Conservation (phyloP, 1,140 invertebrate genomes). For the Heliothis virescens region DNA sequence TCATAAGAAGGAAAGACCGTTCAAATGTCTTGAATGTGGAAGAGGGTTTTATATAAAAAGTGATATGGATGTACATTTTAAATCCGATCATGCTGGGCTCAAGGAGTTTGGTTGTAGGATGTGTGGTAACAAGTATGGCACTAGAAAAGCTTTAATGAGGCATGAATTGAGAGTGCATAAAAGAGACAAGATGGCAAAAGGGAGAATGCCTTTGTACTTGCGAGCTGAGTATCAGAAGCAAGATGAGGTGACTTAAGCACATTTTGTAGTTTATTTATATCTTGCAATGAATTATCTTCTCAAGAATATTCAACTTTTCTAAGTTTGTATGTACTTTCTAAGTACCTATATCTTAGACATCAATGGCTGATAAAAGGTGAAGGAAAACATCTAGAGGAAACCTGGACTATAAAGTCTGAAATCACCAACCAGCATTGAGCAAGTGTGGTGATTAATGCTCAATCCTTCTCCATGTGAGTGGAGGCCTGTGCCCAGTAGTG, state of each 20-base stretch:
- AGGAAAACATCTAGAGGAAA: no score
- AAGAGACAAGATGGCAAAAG: slow-evolving; percentile 66
- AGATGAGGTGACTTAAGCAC: not conserved
- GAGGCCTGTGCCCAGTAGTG: no score
- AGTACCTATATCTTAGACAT: no score
- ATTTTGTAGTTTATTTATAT: no score
- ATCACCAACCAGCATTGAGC: no score
- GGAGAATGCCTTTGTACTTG: slow-evolving; percentile 65
- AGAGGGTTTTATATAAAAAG: slow-evolving; percentile 62
- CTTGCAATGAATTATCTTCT: no score
- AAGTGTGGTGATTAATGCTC: no score
- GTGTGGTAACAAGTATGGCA: slow-evolving; percentile 81
- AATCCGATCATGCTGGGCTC: slow-evolving; percentile 77
- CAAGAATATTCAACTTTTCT: no score
- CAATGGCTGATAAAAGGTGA: no score
- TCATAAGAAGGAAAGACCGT: slow-evolving; percentile 64
- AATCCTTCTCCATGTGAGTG: no score
- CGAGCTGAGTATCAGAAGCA: slow-evolving; percentile 59
- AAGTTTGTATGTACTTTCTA: no score
- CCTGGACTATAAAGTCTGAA: no score
- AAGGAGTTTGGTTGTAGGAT: slow-evolving; percentile 76
- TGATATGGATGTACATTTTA: slow-evolving; percentile 66
- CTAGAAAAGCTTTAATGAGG: slow-evolving; percentile 75
- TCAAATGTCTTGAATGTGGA: slow-evolving; percentile 63
- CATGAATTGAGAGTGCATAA: slow-evolving; percentile 80